Evolutionary conservation across 2,888 invertebrate genomes (phyloP), one percentile per base, ranked within the genome.

Genomic region (Brachypalpus laphriformis): DNA sequence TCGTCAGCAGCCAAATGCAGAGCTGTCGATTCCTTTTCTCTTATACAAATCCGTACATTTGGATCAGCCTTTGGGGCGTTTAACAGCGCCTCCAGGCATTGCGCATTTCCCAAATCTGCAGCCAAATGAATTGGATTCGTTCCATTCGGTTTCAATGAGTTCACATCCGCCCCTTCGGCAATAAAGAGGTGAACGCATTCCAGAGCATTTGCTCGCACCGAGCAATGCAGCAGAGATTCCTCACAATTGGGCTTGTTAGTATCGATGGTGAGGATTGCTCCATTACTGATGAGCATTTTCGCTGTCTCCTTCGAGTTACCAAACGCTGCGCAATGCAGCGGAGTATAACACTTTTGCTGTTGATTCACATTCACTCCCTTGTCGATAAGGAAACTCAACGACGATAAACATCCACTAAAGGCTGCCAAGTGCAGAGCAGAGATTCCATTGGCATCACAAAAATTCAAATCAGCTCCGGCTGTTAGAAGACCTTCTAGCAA

Each of bases 241-340:
- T 96, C 95, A 89, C 94, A 94, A 88, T 95, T 94, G n/a, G 91
- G 92, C 4, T 94, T 94, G 87, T 93, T 95, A 22, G 94, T 95
- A 47, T 95, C 94, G 72, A 95, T 93, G 83, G 94, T 94, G 57
- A 96, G 94, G 82, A 94, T 93, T 66, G 96, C 95, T 18, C 95
- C 95, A 86, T 94, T 94, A 85, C 94, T 94, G 83, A 97, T 93
- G 81, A 98, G 94, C 89, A 97, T 94, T 91, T 95, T 95, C 71
- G 96, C 95, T 11, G 97, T 96, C 89, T 96, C 95, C 66, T 95
- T 94, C 83, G 97, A 95, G 89, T 97, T 96, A 11, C 97, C 97
- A 92, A 97, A 97, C 34, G 97, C 97, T 11, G 98, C 97, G 90
- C 97, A 97, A 91, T 98, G 98, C 77, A 98, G 93, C 0, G 98